Evolutionary conservation across 2,888 invertebrate genomes (phyloP), one percentile per base, ranked within the genome.

Genomic region (Ophonus ardosiacus): DNA sequence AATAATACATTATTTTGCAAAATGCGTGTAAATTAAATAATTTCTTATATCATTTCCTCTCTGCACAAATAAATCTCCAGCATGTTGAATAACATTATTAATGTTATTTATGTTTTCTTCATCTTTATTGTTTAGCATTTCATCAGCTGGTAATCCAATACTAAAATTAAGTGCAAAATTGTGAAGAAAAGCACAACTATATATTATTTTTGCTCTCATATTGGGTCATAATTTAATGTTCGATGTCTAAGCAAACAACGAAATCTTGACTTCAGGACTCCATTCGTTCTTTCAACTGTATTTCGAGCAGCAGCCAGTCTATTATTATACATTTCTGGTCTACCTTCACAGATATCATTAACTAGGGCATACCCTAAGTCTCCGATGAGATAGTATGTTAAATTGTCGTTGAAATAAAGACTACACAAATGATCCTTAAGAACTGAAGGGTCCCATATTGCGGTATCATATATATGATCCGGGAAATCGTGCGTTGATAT

Each of bases 401-500:
- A 15, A 59, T 59, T 59, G n/a, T 59, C 17, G n/a, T 59, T 59
- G 2, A 59, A 59, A 59, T 59, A 59, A 13, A 59, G 3, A 13
- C 59, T n/a, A 7, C 59, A 15, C 2, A 59, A 59, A 59, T 59
- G 59, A 59, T 7, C 10, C n/a, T 59, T 59, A 13, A 59, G 13
- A 59, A 4, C 17, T 59, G n/a, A 59, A 15, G 59, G 13, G 17
- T 59, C n/a, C 59, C 15, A 59, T 13, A 59, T 15, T n/a, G 59
- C 59, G 43, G 74, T 10, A 61, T 84, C 84, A 79, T 84, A n/a
- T 78, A 17, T 51, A 63, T n/a, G 84, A 84, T 17, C 84, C 84
- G 15, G 84, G 84, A 84, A 59, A 79, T 18, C 63, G 17, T 63
- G 84, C 78, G 56, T 84, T 84, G 8, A 78, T 61, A 15, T 40